Evolutionary conservation across 2,888 invertebrate species (phyloP).

Genomic region (Hyalella azteca): DNA sequence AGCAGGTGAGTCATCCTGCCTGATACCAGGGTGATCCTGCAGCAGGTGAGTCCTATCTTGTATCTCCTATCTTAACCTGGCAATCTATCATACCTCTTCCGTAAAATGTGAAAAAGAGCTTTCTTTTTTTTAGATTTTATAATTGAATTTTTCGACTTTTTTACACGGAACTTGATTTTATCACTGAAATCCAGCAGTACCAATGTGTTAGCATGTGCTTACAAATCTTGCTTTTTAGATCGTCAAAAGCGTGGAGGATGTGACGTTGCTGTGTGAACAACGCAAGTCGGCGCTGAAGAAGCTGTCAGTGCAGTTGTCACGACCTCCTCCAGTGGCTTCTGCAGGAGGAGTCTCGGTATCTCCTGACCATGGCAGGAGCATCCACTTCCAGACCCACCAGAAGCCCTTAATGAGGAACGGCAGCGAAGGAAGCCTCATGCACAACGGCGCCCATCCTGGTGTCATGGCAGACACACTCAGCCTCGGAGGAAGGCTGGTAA

Average conservation of each 20-base stretch:
- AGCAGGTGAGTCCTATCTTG: constrained; percentile 86
- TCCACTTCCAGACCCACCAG: constrained; percentile 40
- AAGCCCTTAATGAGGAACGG: constrained; percentile 25
- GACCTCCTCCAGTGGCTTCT: constrained; percentile 78
- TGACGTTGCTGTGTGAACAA: constrained; percentile 90
- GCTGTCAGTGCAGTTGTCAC: constrained; percentile 63
- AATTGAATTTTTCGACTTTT: no score
- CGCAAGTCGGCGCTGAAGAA: constrained; percentile 65
- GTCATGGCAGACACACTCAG: constrained; percentile 26
- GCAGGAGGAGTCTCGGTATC: no score
- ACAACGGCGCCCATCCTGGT: not conserved
- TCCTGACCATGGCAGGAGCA: constrained; percentile 69
- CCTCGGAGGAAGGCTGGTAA: constrained; percentile 12
- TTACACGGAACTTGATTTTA: no score
- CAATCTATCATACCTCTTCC: no score
- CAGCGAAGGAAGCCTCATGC: constrained; percentile 31
- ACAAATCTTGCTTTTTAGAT: no score
- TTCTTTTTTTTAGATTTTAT: no score
- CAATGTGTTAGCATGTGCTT: no score
- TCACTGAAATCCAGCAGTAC: no score
- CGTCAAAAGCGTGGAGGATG: constrained; percentile 90
- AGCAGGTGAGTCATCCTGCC: constrained; percentile 88
- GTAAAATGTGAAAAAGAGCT: no score
- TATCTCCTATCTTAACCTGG: no score
- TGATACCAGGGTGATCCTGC: constrained; percentile 88